Conservation (phyloP, 2,888 invertebrate species). For the Kuschelorhynchus macadamiae region DNA sequence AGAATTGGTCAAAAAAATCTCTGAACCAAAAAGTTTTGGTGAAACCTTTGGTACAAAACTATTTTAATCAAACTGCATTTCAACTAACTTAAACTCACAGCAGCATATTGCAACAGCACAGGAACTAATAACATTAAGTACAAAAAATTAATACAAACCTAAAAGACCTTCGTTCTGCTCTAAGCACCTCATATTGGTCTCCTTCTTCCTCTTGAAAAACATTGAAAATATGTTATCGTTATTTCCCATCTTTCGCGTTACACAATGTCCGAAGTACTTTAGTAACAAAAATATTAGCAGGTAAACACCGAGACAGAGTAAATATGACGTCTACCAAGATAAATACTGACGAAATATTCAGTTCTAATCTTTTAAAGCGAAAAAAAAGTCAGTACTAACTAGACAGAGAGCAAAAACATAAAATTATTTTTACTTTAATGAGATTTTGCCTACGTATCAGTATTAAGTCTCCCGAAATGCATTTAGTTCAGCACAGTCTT, state of each 20-base stretch:
- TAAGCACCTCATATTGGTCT: conserved; percentile 46
- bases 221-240: conserved; percentile 38
- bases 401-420: background rate
- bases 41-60: too few relatives aligned
- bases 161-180: conserved; percentile 64
- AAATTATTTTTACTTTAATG: background rate
- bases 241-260: conserved; percentile 36
- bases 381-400: too few relatives aligned
- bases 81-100: too few relatives aligned
- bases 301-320: conserved; percentile 15
- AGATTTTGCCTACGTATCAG: conserved; percentile 32
- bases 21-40: too few relatives aligned
- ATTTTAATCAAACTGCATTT: too few relatives aligned
- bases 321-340: conserved; percentile 4
- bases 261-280: background rate
- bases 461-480: conserved; percentile 36
- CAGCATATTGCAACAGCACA: too few relatives aligned
- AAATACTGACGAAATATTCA: conserved; percentile 13
- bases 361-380: conserved; percentile 3
- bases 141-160: conserved; percentile 59
- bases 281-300: background rate
- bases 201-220: conserved; percentile 31
- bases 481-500: conserved; percentile 16
- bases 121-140: too few relatives aligned
- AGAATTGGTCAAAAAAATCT: too few relatives aligned